Evolutionary conservation across 2,888 invertebrate species (phyloP).

Genomic region (Piscicola geometra): DNA sequence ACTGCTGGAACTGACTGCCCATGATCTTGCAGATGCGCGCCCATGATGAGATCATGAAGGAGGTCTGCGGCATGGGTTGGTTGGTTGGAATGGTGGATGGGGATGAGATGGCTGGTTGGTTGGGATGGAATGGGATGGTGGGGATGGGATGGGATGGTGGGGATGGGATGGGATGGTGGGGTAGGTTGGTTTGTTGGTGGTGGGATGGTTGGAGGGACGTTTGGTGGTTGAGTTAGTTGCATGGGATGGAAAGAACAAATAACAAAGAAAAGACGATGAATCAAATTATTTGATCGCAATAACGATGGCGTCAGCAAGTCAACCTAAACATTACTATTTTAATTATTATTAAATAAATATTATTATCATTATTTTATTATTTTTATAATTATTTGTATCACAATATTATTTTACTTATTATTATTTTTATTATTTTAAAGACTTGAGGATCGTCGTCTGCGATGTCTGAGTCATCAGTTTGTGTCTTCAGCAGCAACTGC

Average conservation of each 20-base stretch:
- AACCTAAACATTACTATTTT: neutral
- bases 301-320: no score
- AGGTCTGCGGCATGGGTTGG: constrained; percentile 60
- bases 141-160: no score
- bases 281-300: no score
- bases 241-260: no score
- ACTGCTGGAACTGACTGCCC: constrained; percentile 78
- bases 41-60: constrained; percentile 97
- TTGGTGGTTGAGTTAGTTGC: no score
- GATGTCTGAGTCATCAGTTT: constrained; percentile 44
- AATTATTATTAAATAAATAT: neutral
- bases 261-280: neutral
- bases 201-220: no score
- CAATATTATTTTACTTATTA: neutral
- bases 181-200: neutral
- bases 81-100: no score
- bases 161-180: neutral
- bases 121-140: neutral
- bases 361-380: no score
- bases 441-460: constrained; percentile 89
- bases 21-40: constrained; percentile 94
- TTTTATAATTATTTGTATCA: no score
- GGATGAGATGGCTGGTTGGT: no score
- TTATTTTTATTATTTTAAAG: no score
- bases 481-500: constrained; percentile 44